Evolutionary conservation across 2,113 vertebrate genomes (phyloP), one percentile per base, ranked within the genome.

Genomic region (Myiopsitta monachus): DNA sequence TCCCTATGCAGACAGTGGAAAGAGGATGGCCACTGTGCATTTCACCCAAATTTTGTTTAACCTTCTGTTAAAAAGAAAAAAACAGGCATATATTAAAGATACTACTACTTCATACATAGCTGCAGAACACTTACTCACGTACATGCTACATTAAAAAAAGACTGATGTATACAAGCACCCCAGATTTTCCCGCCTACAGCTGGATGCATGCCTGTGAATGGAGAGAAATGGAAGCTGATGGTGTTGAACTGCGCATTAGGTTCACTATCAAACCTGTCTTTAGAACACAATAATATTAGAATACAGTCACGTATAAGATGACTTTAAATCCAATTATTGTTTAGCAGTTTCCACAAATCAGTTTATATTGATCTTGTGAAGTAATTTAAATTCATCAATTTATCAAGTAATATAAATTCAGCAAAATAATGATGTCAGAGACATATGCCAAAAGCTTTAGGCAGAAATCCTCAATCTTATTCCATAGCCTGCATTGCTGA

Each of bases 331-430:
- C 21, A 70, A 62, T 86, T 92, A 89, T 54, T 31, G 49, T 88
- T 88, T 44, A 47, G 61, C 54, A 59, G 43, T 51, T 97, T 93
- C 54, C 43, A 81, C n/a, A 81, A 75, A 91, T 52, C 76, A 84
- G 49, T 63, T 89, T 89, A n/a, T 81, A 91, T 46, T 0, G 6
- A 91, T 70, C 26, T 84, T 67, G 49, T 70, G 24, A 81, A 94
- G 33, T 47, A 66, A 95, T 91, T 68, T 91, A 86, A 95, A 95
- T 85, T 88, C n/a, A 38, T 59, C 75, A 92, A 64, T 80, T 69
- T 86, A 90, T 77, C 59, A 80, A 83, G 33, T 62, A 57, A 94
- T 88, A 47, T 91, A 86, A 92, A 94, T 88, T 82, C 84, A 33
- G 26, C 57, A 83, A 95, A 81, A 69, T 77, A 49, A 75, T 6